These are phyloP conservation scores for Steatocranus sp. DNA, from an alignment of 2,797 vertebrate species.

Conservation along the genomic window DNA sequence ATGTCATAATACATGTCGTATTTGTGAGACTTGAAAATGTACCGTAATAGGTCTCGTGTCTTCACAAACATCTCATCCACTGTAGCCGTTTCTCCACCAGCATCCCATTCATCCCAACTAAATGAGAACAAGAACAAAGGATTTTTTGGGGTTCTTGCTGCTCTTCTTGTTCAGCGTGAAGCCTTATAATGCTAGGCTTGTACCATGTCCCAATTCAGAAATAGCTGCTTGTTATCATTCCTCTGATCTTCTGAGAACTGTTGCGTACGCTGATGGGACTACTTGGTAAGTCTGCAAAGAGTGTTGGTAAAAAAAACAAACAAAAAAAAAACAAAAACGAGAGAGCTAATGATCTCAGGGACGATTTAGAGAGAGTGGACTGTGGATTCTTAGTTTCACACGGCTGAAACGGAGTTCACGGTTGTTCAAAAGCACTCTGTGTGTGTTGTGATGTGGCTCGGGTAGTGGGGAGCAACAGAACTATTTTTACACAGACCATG, in stretches of 20 bases:
- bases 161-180: conserved; percentile 11
- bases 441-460: neutral
- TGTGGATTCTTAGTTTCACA: conserved; percentile 5
- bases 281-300: conserved; percentile 49
- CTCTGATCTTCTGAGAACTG: conserved; percentile 68
- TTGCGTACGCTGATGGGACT: conserved; percentile 45
- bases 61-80: conserved; percentile 2
- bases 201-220: conserved; percentile 55
- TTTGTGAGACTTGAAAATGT: conserved; percentile 2
- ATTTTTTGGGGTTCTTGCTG: neutral
- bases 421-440: conserved; percentile 12
- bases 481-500: neutral
- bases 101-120: conserved; percentile 12
- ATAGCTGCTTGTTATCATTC: conserved; percentile 67
- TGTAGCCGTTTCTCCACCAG: neutral
- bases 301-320: neutral
- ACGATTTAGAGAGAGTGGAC: conserved; percentile 36
- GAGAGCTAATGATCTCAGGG: conserved; percentile 47
- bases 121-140: conserved; percentile 60
- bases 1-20: neutral
- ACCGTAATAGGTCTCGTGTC: neutral
- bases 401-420: conserved; percentile 34
- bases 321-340: neutral
- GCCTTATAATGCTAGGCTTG: conserved; percentile 8
- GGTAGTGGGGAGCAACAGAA: neutral